These are phyloP conservation scores for Adelges cooleyi DNA, from an alignment of 1,140 invertebrate species.

Conservation along the genomic window DNA sequence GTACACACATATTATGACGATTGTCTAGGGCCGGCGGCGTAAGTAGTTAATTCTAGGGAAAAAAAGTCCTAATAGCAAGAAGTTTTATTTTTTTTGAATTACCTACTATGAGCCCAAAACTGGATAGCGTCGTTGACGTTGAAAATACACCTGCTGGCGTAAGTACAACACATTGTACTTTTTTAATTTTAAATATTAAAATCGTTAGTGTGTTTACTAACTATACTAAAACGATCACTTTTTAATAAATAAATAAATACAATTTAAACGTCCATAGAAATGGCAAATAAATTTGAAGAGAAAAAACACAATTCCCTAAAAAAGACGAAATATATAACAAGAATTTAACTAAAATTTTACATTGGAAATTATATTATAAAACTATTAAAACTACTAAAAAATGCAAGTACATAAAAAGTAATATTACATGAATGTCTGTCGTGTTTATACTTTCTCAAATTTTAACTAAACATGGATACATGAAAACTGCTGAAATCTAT, in stretches of 20 bases:
- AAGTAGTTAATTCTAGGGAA: not conserved
- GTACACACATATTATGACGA: not conserved
- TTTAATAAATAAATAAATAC: not conserved
- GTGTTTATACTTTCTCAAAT: too few species aligned
- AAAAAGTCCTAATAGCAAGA: not conserved
- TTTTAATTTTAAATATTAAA: not conserved
- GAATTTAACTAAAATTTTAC: too few species aligned
- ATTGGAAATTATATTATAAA: too few species aligned
- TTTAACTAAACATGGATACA: too few species aligned
- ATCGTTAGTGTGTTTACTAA: not conserved
- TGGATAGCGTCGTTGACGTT: conserved; percentile 8
- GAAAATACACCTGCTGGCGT: not conserved
- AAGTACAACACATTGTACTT: not conserved
- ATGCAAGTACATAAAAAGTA: too few species aligned
- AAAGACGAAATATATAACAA: too few species aligned
- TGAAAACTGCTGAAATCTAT: too few species aligned
- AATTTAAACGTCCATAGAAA: not conserved
- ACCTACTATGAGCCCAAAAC: conserved; percentile 18
- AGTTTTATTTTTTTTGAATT: conserved; percentile 19
- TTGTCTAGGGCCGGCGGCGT: not conserved
- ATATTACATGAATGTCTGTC: too few species aligned
- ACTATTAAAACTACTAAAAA: too few species aligned
- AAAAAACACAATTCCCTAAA: not conserved
- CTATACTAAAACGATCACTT: not conserved
- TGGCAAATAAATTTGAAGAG: not conserved